A percentile compares a stretch with the other conserved stretches of the same genome.
Evolutionary conservation across 37 sponge, comb jelly and placozoan genomes (phyloP).

Genomic region (Beroe forskalii): DNA sequence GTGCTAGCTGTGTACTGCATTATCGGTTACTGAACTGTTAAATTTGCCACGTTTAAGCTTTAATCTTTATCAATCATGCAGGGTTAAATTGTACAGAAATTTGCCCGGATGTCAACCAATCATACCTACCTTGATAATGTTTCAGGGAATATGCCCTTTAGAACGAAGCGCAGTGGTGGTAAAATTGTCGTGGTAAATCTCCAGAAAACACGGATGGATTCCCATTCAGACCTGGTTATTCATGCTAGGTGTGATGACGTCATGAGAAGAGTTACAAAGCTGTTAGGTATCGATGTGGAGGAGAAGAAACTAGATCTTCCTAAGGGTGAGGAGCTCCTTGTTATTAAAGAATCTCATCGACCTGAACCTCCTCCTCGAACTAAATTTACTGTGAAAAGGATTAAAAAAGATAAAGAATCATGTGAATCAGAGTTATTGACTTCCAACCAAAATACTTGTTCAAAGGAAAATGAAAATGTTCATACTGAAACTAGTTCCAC

Average conservation of each 20-base stretch:
- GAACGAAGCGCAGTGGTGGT: constrained; percentile 35
- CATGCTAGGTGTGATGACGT: constrained; percentile 89
- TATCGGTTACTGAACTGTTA: too few species aligned
- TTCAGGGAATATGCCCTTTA: neutral
- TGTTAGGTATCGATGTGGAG: constrained; percentile 67
- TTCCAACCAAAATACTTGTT: too few species aligned
- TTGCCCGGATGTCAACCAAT: too few species aligned
- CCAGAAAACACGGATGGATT: constrained; percentile 71
- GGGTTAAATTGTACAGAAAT: too few species aligned
- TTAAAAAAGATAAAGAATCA: constrained; percentile 12
- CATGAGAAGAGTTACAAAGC: constrained; percentile 72
- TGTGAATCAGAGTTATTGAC: too few species aligned
- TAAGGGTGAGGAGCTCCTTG: neutral
- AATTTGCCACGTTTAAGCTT: too few species aligned
- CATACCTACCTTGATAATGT: too few species aligned
- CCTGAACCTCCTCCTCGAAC: neutral
- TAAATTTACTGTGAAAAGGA: constrained; percentile 11
- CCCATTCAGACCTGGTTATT: constrained; percentile 78
- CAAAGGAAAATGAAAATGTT: too few species aligned
- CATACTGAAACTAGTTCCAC: too few species aligned
- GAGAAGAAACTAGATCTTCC: neutral
- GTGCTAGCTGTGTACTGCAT: too few species aligned
- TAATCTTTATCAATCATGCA: too few species aligned
- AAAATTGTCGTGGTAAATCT: constrained; percentile 24
- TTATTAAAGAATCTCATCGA: neutral